Percentiles rank a stretch among this genome's conserved stretches.
These are phyloP conservation scores for Urocynchramus pylzowi DNA, from an alignment of 2,113 vertebrate genomes.

Conservation along the genomic window DNA sequence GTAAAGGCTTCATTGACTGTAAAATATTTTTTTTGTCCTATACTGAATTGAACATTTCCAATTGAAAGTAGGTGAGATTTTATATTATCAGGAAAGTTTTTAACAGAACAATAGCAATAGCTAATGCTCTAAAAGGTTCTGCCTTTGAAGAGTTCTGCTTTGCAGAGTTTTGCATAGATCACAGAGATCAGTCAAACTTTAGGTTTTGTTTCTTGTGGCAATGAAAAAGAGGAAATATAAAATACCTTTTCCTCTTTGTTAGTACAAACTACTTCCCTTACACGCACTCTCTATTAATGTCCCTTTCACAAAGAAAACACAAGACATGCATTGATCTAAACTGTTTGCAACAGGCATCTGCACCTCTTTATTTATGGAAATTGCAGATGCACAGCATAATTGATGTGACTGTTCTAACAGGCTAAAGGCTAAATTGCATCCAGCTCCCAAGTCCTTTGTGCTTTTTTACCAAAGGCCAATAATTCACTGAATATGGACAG, in stretches of 20 bases:
- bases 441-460: neutral
- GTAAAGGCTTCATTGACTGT: neutral
- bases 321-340: neutral
- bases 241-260: neutral
- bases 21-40: neutral
- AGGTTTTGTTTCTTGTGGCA: slow-evolving; percentile 13
- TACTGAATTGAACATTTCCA: slow-evolving; percentile 2
- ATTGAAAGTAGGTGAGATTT: slow-evolving; percentile 1
- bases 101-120: neutral
- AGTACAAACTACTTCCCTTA: neutral
- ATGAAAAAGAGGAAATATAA: neutral
- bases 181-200: neutral
- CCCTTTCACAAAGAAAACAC: neutral
- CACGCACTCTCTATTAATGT: neutral
- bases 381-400: slow-evolving; percentile 34
- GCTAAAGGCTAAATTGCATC: slow-evolving; percentile 37
- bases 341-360: neutral
- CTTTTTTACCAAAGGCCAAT: neutral
- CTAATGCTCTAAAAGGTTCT: neutral
- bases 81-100: neutral
- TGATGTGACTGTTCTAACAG: slow-evolving; percentile 34
- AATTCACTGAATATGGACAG: neutral
- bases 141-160: slow-evolving; percentile 18
- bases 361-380: slow-evolving; percentile 3
- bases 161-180: slow-evolving; percentile 15